phyloP scores from a whole-genome alignment of 1,140 invertebrate genomes.

The Bemisia tabaci region DNA sequence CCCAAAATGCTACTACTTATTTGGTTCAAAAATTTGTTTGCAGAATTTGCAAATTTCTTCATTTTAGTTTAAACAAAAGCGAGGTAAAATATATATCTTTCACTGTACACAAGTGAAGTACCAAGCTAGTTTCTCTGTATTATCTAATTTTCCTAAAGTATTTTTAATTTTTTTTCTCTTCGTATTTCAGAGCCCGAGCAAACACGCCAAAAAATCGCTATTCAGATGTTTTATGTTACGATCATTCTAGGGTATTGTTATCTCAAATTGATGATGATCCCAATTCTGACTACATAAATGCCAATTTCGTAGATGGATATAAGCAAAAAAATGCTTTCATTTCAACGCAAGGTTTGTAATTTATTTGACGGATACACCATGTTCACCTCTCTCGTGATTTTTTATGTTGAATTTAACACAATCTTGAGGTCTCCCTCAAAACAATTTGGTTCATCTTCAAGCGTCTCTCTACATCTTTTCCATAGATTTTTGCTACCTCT shows the following conservation, averaged over 20 bases:
- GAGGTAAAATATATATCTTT: too few species aligned
- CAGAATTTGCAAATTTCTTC: too few species aligned
- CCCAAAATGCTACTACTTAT: too few species aligned
- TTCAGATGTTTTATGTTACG: slow-evolving; percentile 90
- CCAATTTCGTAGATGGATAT: slow-evolving; percentile 96
- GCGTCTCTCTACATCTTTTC: neutral
- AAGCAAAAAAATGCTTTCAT: slow-evolving; percentile 96
- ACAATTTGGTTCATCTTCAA: neutral
- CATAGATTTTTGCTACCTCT: neutral
- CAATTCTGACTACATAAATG: slow-evolving; percentile 88
- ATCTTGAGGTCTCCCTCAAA: neutral
- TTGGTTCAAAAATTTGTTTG: too few species aligned
- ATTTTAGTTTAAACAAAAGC: too few species aligned
- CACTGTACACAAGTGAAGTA: too few species aligned
- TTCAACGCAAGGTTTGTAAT: slow-evolving; percentile 72
- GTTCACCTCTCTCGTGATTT: neutral
- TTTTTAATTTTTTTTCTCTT: slow-evolving; percentile 2
- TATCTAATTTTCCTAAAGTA: too few species aligned
- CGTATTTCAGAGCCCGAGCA: slow-evolving; percentile 46
- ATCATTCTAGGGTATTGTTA: slow-evolving; percentile 81
- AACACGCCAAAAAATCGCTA: slow-evolving; percentile 91
- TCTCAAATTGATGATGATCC: slow-evolving; percentile 56
- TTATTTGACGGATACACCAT: neutral
- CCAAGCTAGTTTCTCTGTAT: too few species aligned
- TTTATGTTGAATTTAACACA: neutral